phyloP scores from a whole-genome alignment of 2,113 vertebrate species.

The Otis tarda region DNA sequence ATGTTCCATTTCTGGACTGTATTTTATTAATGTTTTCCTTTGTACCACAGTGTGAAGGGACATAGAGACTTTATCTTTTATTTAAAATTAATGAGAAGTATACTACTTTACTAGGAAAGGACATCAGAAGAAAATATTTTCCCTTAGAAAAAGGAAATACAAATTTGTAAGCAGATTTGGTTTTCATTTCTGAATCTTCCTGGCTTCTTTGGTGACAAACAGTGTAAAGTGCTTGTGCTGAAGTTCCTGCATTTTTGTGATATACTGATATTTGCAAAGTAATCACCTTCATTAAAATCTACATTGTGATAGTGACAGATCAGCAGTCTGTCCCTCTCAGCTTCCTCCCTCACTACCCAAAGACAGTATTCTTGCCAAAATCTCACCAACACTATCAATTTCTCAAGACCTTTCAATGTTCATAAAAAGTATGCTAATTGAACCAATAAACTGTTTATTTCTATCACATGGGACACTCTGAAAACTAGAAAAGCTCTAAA shows the following conservation, averaged over 20 bases:
- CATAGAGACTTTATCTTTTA: not conserved
- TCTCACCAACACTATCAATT: not conserved
- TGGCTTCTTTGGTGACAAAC: not conserved
- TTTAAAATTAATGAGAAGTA: conserved; percentile 1
- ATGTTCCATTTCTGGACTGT: not conserved
- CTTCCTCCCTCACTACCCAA: not conserved
- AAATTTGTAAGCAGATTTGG: not conserved
- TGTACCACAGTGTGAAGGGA: not conserved
- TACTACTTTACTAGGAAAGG: not conserved
- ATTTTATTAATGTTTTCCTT: conserved; percentile 13
- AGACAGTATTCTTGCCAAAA: not conserved
- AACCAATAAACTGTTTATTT: not conserved
- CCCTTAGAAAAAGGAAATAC: not conserved
- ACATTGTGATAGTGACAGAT: not conserved
- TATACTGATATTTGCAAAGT: not conserved
- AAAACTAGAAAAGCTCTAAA: not conserved
- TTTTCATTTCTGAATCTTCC: not conserved
- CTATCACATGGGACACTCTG: not conserved
- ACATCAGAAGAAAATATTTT: not conserved
- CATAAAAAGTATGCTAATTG: not conserved
- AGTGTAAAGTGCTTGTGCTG: not conserved
- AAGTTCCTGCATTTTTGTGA: not conserved
- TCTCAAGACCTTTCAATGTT: not conserved
- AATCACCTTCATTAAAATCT: not conserved
- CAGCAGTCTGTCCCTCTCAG: not conserved